Evolutionary conservation across 2,797 vertebrate genomes (phyloP), one percentile per base, ranked within the genome.

Genomic region (Cyprinodon diabolis): DNA sequence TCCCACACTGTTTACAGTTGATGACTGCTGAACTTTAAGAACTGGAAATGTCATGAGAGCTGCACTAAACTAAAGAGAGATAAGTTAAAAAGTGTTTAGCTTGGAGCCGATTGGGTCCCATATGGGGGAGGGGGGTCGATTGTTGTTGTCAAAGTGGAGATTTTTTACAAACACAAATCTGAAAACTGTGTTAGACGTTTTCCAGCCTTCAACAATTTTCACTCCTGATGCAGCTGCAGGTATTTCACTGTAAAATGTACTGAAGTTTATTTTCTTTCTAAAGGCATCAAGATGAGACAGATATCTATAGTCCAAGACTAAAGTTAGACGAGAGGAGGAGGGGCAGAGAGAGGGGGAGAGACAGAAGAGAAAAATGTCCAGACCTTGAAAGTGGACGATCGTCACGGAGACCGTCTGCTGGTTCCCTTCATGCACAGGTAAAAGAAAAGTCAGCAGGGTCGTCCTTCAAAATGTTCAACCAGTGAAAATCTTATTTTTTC

Each of bases 321-420:
- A 92, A 93, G 72, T 73, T 82, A 8, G 91, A 94, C 30, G 91
- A 94, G 76, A 92, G 94, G 70, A 89, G 93, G 8, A 87, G 94
- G 89, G 90, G 87, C 49, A 87, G 93, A 88, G 93, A 95, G 78
- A 86, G 91, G 77, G 90, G 94, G 17, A 81, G 93, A 72, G 89
- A 95, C 79, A 90, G 93, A 66, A 79, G 92, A 56, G 92, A 93
- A 72, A 95, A 91, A 86, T 82, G 80, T 70, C 83, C 82, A 10
- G 89, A 94, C 57, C 86, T 83, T 56, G 93, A 94, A 1, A 92
- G 78, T 3, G 89, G 78, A 68, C 74, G 73, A 19, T 81, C 77
- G 13, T 93, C 92, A 57, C 88, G 74, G 69, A 86, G 88, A 81
- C 92, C 85, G 67, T 93, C 91, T 19, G 11, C 76, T 1, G 23